Evolutionary conservation across 2,113 vertebrate species (phyloP).

Genomic region (Cairina moschata): DNA sequence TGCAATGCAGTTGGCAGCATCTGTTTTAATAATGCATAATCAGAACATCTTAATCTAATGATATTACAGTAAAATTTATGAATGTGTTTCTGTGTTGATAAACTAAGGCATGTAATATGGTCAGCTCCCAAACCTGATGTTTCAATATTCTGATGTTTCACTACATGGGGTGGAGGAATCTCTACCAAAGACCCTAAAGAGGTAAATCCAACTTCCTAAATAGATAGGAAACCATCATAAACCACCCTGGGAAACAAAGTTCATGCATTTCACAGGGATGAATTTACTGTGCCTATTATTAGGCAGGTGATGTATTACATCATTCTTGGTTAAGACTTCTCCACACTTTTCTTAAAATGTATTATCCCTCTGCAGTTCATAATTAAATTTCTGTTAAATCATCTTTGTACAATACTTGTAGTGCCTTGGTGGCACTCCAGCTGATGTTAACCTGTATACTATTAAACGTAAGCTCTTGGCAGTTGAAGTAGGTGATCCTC

Average conservation of each 20-base stretch:
- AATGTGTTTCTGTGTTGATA: not conserved
- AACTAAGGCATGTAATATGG: not conserved
- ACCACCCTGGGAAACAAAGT: not conserved
- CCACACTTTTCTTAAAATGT: not conserved
- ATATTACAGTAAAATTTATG: constrained; percentile 14
- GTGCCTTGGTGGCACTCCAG: not conserved
- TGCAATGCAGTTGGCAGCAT: not conserved
- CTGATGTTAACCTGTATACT: not conserved
- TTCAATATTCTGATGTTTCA: not conserved
- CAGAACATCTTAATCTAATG: constrained; percentile 7
- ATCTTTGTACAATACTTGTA: not conserved
- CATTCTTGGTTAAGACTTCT: not conserved
- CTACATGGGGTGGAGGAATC: not conserved
- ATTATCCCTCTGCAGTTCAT: not conserved
- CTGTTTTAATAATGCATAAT: constrained; percentile 12
- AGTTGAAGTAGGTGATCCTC: not conserved
- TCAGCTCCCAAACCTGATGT: not conserved
- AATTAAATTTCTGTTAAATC: not conserved
- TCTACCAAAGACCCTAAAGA: not conserved
- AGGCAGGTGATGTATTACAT: not conserved
- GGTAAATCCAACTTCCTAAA: not conserved
- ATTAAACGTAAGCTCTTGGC: not conserved
- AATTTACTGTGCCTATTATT: not conserved
- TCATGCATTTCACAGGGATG: not conserved
- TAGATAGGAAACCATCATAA: not conserved